These are phyloP conservation scores for Columba janthina DNA, from an alignment of 2,113 vertebrate species.

Conservation along the genomic window DNA sequence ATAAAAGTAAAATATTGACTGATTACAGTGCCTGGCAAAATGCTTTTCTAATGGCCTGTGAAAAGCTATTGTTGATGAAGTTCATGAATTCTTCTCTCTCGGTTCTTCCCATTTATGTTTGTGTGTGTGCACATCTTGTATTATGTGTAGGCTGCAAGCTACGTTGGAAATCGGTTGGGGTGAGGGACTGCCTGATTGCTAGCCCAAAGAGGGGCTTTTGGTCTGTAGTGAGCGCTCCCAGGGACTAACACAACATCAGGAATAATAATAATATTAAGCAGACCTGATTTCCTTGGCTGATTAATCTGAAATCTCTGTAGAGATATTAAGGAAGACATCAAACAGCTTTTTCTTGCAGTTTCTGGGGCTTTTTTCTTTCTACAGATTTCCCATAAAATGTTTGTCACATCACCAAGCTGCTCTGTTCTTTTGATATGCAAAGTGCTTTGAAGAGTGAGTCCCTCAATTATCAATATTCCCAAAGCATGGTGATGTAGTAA, in stretches of 20 bases:
- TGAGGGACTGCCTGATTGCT: not conserved
- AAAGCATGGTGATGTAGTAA: not conserved
- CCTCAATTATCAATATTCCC: not conserved
- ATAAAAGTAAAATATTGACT: not conserved
- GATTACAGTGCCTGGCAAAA: not conserved
- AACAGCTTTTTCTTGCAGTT: not conserved
- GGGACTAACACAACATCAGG: not conserved
- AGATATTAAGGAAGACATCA: not conserved
- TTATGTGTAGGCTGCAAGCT: not conserved
- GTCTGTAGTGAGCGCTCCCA: not conserved
- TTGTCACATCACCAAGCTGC: not conserved
- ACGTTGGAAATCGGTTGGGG: not conserved
- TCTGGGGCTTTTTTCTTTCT: not conserved
- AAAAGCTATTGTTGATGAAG: not conserved
- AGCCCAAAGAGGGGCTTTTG: not conserved
- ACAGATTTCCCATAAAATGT: not conserved
- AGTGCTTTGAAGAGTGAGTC: not conserved
- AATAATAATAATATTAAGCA: not conserved
- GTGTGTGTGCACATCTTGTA: too few species aligned
- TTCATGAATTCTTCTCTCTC: not conserved
- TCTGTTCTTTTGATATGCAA: not conserved
- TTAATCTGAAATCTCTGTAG: conserved; percentile 9
- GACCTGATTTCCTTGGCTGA: conserved; percentile 6
- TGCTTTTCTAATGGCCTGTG: not conserved
- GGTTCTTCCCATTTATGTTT: not conserved